Evolutionary conservation across 2,888 invertebrate species (phyloP).

Genomic region (Drosophila prostipennis): DNA sequence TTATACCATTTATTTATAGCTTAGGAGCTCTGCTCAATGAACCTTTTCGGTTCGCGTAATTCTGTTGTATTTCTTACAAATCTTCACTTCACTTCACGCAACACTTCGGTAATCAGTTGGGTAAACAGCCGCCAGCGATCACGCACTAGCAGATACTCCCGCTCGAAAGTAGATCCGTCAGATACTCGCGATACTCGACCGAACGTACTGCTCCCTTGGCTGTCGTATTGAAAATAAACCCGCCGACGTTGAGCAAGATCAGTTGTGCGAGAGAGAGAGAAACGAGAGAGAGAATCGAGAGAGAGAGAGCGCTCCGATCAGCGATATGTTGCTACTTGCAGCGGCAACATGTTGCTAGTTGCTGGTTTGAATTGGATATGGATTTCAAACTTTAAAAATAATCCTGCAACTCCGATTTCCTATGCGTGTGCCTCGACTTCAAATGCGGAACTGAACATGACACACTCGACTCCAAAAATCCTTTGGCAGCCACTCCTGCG

Average conservation of each 20-base stretch:
- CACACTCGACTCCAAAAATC: slow-evolving; percentile 60
- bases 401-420: slow-evolving; percentile 3
- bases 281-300: neutral
- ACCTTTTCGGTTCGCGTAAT: slow-evolving; percentile 56
- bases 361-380: neutral
- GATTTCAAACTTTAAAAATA: too few species aligned
- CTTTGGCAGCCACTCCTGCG: slow-evolving; percentile 60
- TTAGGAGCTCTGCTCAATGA: slow-evolving; percentile 69
- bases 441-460: slow-evolving; percentile 75
- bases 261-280: slow-evolving; percentile 41
- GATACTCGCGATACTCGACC: slow-evolving; percentile 22
- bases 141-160: slow-evolving; percentile 48
- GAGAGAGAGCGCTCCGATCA: slow-evolving; percentile 41
- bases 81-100: slow-evolving; percentile 58
- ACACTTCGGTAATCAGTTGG: slow-evolving; percentile 71
- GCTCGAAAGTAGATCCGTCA: slow-evolving; percentile 19
- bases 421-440: slow-evolving; percentile 53
- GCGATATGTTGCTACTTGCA: slow-evolving; percentile 37
- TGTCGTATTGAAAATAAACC: slow-evolving; percentile 48
- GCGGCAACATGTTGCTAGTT: slow-evolving; percentile 23
- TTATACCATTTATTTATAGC: slow-evolving; percentile 67
- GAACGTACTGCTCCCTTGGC: slow-evolving; percentile 23
- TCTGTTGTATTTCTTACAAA: slow-evolving; percentile 40
- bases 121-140: slow-evolving; percentile 61
- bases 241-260: slow-evolving; percentile 63